These are phyloP conservation scores for Protonemura montana DNA, from an alignment of 2,888 invertebrate species.

Conservation along the genomic window DNA sequence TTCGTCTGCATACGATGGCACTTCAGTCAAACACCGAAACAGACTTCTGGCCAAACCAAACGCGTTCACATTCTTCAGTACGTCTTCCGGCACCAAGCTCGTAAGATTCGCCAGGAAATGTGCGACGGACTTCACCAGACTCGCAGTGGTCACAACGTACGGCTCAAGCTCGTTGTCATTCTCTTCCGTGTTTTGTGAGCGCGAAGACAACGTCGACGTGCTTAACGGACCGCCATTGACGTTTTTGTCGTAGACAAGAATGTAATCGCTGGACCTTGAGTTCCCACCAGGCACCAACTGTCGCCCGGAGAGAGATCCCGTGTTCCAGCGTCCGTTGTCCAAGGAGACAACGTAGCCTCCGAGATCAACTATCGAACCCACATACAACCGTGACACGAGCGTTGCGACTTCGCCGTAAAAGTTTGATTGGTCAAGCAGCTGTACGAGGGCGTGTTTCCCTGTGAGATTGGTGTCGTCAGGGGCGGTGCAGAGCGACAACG, in stretches of 20 bases:
- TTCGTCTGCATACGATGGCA: constrained; percentile 56
- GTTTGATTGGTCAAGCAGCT: constrained; percentile 39
- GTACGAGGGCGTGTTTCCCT: constrained; percentile 39
- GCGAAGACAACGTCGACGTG: background rate
- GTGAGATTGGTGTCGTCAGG: background rate
- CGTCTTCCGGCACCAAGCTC: constrained; percentile 57
- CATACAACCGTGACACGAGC: constrained; percentile 42
- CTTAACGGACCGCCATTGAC: constrained; percentile 9
- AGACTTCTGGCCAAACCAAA: constrained; percentile 61
- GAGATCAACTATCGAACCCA: constrained; percentile 39
- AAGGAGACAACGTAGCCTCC: constrained; percentile 31
- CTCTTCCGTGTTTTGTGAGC: background rate
- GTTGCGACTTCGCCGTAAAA: constrained; percentile 44
- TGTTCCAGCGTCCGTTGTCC: constrained; percentile 32
- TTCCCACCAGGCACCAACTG: constrained; percentile 31
- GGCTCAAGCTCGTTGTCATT: constrained; percentile 52
- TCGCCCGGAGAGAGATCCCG: constrained; percentile 36
- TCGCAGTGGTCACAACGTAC: constrained; percentile 59
- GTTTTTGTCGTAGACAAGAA: constrained; percentile 41
- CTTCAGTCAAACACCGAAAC: constrained; percentile 60
- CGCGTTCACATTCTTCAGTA: constrained; percentile 59
- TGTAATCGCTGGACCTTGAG: constrained; percentile 29
- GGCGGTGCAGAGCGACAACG: constrained; percentile 16
- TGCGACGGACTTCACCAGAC: constrained; percentile 59
- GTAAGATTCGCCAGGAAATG: constrained; percentile 61